Percentiles rank a stretch among this genome's conserved stretches.
Evolutionary conservation across 1,140 invertebrate genomes (phyloP).

Genomic region (Ips nitidus): DNA sequence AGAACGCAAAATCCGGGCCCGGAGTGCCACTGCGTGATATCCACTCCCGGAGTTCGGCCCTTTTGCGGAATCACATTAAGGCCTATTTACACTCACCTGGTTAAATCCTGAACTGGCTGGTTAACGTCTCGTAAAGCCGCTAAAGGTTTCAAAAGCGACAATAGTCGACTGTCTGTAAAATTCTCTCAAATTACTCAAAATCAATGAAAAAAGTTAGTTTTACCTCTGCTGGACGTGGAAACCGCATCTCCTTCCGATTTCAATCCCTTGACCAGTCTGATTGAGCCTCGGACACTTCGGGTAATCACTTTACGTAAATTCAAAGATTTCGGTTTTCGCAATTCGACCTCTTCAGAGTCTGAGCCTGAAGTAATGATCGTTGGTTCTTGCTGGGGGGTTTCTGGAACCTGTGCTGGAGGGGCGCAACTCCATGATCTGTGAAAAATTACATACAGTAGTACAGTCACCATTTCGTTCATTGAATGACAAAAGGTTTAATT

Average conservation of each 20-base stretch:
- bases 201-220: not conserved
- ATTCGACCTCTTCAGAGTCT: slow-evolving; percentile 24
- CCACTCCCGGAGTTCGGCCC: slow-evolving; percentile 10
- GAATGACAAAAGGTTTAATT: no score
- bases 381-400: no score
- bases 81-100: not conserved
- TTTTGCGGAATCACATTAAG: not conserved
- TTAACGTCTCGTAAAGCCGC: not conserved
- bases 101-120: no score
- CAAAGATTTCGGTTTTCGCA: slow-evolving; percentile 13
- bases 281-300: slow-evolving; percentile 19
- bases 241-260: not conserved
- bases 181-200: no score
- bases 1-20: slow-evolving; percentile 27
- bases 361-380: not conserved
- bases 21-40: slow-evolving; percentile 27
- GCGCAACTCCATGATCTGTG: no score
- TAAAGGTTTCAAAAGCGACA: not conserved
- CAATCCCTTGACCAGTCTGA: slow-evolving; percentile 17
- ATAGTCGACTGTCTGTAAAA: slow-evolving; percentile 1
- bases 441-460: no score
- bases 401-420: no score
- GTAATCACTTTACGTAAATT: slow-evolving; percentile 17
- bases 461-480: no score
- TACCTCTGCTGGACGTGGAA: not conserved